Percentiles rank a stretch among this genome's conserved stretches.
Conservation (phyloP, 2,113 vertebrate genomes). For the Gila orcuttii region DNA sequence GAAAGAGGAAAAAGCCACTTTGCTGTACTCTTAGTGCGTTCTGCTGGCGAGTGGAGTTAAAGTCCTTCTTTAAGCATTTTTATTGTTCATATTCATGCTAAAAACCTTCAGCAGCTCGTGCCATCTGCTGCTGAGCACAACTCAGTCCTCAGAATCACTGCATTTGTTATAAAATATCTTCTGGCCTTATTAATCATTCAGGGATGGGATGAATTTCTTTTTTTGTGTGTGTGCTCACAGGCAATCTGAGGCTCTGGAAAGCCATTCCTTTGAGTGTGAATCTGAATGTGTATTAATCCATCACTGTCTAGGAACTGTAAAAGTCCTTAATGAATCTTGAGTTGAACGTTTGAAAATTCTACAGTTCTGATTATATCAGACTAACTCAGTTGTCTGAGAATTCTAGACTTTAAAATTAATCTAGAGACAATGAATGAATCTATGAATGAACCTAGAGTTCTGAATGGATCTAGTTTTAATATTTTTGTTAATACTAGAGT, state of each 20-base stretch:
- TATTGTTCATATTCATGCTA: constrained; percentile 66
- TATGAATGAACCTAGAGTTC: background rate
- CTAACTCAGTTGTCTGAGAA: background rate
- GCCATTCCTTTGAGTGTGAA: background rate
- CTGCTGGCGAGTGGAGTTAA: constrained; percentile 65
- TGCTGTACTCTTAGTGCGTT: constrained; percentile 67
- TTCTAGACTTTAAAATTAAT: background rate
- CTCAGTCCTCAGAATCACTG: background rate
- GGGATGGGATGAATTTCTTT: background rate
- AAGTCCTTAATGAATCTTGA: background rate
- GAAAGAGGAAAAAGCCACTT: constrained; percentile 62
- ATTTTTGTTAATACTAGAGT: background rate
- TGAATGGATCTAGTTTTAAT: background rate
- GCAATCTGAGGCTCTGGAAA: constrained; percentile 1
- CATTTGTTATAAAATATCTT: constrained; percentile 25
- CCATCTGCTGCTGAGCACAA: constrained; percentile 68
- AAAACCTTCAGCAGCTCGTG: constrained; percentile 66
- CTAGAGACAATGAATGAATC: background rate
- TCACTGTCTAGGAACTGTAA: background rate
- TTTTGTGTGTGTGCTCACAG: background rate
- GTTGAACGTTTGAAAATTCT: background rate
- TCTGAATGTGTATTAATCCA: background rate
- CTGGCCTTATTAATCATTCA: constrained; percentile 34
- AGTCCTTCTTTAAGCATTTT: constrained; percentile 65
- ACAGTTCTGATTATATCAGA: background rate